These are phyloP conservation scores for Cerceris rybyensis DNA, from an alignment of 2,888 invertebrate genomes.

Conservation along the genomic window DNA sequence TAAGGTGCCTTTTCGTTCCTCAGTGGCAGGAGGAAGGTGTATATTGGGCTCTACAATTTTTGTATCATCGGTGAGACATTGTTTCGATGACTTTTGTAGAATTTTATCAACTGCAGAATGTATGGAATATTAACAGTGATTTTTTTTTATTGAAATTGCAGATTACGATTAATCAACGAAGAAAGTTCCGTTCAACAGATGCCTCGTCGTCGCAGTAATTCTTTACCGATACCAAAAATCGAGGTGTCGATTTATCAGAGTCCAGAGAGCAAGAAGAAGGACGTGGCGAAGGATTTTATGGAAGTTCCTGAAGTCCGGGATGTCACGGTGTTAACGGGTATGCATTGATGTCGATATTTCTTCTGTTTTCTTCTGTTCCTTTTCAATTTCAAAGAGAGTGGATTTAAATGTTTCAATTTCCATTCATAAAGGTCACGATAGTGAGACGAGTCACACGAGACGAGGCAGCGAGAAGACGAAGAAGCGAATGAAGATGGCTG, in stretches of 20 bases:
- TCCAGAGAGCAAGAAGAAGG: slow-evolving; percentile 87
- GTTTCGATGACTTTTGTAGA: background rate
- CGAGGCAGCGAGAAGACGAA: slow-evolving; percentile 92
- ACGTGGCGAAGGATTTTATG: slow-evolving; percentile 88
- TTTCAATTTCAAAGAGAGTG: slow-evolving; percentile 7
- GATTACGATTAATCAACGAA: slow-evolving; percentile 93
- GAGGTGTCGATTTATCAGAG: slow-evolving; percentile 93
- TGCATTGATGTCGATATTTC: slow-evolving; percentile 53
- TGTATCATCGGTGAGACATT: slow-evolving; percentile 89
- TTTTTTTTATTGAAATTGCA: slow-evolving; percentile 73
- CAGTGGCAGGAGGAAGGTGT: slow-evolving; percentile 99
- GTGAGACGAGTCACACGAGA: slow-evolving; percentile 83
- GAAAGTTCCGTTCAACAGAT: slow-evolving; percentile 90
- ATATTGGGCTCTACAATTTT: slow-evolving; percentile 97
- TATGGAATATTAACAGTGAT: background rate
- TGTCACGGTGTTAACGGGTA: slow-evolving; percentile 86
- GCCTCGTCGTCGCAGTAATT: slow-evolving; percentile 94
- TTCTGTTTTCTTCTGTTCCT: background rate
- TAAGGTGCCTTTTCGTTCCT: slow-evolving; percentile 96
- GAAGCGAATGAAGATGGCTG: slow-evolving; percentile 95
- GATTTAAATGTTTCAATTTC: background rate
- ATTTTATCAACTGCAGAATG: background rate
- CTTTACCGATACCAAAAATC: slow-evolving; percentile 96
- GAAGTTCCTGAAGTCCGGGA: slow-evolving; percentile 90
- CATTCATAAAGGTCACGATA: slow-evolving; percentile 76